Evolutionary conservation across 2,888 invertebrate genomes (phyloP), one percentile per base, ranked within the genome.

Genomic region (Synanthedon myopaeformis): DNA sequence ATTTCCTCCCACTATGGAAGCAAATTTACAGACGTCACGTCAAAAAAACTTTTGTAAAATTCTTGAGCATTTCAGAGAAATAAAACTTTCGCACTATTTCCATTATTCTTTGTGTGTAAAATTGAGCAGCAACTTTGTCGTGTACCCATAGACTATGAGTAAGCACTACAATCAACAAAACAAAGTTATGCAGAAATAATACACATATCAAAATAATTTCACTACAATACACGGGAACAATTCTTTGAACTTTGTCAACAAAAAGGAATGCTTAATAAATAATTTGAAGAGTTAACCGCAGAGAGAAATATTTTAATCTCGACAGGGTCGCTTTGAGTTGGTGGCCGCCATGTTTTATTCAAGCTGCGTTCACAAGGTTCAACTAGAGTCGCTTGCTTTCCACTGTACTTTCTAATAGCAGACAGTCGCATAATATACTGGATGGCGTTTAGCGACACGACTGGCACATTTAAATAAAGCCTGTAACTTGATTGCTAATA

Each of bases 251-350:
- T 56, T 56, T 55, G 14, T 14, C 6, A 45, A 45, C 57, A 58
- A 70, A 75, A 74, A 69, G 64, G 68, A 67, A 59, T 61, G 69
- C 64, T 77, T 78, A 70, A 78, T 81, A 78, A 82, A 84, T 83
- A 79, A 82, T 82, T 80, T 76, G 69, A 74, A 69, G 70, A 73
- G 69, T 77, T 78, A 76, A 77, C 76, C 75, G 67, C 72, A 58
- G 62, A 72, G 74, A 66, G 75, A 80, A 79, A 81, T 83, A 81
- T 84, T 84, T 84, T 83, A 82, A 83, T 83, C 79, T 77, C 76
- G 63, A 70, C 72, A 72, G 70, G 69, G 71, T 72, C 66, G 77
- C 79, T 58, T 57, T 79, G 77, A 72, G 71, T 61, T 60, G 61
- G 67, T 74, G 77, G 79, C 76, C 74, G 72, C 67, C 58, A 75